Conservation (phyloP, 2,888 invertebrate genomes). For the Tuberolachnus salignus region DNA sequence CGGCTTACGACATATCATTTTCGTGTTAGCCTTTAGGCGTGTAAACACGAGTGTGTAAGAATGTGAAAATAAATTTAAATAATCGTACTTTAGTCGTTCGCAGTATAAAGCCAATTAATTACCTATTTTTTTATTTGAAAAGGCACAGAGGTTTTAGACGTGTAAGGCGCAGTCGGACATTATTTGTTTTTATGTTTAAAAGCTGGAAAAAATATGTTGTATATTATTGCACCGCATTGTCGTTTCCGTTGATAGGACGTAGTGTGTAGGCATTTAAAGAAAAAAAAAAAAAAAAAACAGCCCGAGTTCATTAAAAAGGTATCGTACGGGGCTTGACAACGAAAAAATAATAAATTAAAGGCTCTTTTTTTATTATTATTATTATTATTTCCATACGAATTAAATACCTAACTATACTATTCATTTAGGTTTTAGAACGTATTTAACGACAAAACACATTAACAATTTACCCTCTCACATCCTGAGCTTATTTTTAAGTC, state of each 20-base stretch:
- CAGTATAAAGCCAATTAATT: no score
- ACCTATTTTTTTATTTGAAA: no score
- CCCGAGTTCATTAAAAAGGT: constrained; percentile 29
- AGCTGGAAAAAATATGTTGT: neutral
- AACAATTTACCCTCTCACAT: constrained; percentile 26
- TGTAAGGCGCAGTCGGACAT: no score
- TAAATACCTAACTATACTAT: constrained; percentile 19
- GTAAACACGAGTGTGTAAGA: no score
- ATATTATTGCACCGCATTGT: neutral
- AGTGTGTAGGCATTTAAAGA: neutral
- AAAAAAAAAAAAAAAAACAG: neutral
- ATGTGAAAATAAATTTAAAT: no score
- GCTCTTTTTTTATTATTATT: no score
- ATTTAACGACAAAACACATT: constrained; percentile 53
- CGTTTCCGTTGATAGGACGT: neutral
- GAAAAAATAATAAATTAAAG: constrained; percentile 28
- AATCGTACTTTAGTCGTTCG: no score
- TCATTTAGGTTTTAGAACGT: constrained; percentile 27
- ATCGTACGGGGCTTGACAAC: neutral
- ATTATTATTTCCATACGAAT: neutral
- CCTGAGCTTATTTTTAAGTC: constrained; percentile 25
- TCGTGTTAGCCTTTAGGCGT: no score
- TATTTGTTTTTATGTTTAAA: no score
- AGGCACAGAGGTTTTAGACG: no score
- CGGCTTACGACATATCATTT: no score